Conservation (phyloP, 2,797 vertebrate species). For the Rhodeus uyekii region DNA sequence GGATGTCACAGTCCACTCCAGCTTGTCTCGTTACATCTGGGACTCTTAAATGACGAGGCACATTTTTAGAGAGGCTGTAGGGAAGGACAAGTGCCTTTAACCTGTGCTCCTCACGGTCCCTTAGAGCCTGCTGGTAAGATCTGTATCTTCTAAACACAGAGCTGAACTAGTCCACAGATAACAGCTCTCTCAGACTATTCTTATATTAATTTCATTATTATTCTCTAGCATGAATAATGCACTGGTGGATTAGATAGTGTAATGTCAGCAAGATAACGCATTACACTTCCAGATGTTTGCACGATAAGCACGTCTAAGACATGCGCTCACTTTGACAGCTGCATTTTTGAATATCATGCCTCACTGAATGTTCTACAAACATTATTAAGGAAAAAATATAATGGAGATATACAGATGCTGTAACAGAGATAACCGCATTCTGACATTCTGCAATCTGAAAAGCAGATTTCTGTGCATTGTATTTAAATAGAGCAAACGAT, state of each 20-base stretch:
- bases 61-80: conserved; percentile 52
- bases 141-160: neutral
- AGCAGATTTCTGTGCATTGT: conserved; percentile 5
- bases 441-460: conserved; percentile 11
- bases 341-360: conserved; percentile 18
- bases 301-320: neutral
- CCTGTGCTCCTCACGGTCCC: conserved; percentile 40
- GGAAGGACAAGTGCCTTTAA: conserved; percentile 52
- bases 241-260: conserved; percentile 1
- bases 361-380: neutral
- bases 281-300: conserved; percentile 4
- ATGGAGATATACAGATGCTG: conserved; percentile 13
- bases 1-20: conserved; percentile 46
- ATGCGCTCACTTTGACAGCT: conserved; percentile 14
- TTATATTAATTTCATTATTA: conserved; percentile 5
- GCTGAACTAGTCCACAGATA: conserved; percentile 4
- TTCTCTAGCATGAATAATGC: conserved; percentile 22
- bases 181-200: neutral
- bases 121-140: neutral
- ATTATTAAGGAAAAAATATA: conserved; percentile 18
- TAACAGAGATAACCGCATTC: neutral
- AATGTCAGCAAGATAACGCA: conserved; percentile 20
- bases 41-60: conserved; percentile 42
- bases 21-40: conserved; percentile 55
- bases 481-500: conserved; percentile 22